These are phyloP conservation scores for Tauraco erythrolophus DNA, from an alignment of 2,113 vertebrate genomes.

Conservation along the genomic window DNA sequence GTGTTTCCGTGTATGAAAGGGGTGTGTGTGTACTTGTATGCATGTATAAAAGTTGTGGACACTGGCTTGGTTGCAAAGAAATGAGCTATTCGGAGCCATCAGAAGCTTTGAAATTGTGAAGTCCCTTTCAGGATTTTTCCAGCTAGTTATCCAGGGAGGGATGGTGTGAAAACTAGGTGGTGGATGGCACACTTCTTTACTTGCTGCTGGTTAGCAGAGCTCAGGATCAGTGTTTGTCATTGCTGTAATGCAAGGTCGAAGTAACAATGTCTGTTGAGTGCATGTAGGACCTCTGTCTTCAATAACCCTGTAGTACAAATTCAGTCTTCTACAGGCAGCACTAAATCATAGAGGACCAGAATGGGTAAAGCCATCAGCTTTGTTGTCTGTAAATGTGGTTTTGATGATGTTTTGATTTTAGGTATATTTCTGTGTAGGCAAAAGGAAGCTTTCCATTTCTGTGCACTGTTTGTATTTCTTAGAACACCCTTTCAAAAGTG, in stretches of 20 bases:
- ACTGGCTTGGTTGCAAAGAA: neutral
- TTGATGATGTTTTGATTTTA: neutral
- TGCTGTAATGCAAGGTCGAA: neutral
- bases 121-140: neutral
- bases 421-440: neutral
- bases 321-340: neutral
- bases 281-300: neutral
- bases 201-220: neutral
- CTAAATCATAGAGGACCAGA: neutral
- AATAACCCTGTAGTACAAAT: neutral
- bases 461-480: neutral
- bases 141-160: neutral
- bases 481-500: neutral
- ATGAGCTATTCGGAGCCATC: neutral
- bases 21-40: neutral
- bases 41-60: neutral
- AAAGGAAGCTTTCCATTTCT: neutral
- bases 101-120: neutral
- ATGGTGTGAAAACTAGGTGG: neutral
- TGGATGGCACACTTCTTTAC: neutral
- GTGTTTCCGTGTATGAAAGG: neutral
- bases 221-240: neutral
- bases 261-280: neutral
- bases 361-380: neutral
- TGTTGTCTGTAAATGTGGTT: neutral